Conservation (phyloP, 1,140 invertebrate species). For the Melitaea cinxia region DNA sequence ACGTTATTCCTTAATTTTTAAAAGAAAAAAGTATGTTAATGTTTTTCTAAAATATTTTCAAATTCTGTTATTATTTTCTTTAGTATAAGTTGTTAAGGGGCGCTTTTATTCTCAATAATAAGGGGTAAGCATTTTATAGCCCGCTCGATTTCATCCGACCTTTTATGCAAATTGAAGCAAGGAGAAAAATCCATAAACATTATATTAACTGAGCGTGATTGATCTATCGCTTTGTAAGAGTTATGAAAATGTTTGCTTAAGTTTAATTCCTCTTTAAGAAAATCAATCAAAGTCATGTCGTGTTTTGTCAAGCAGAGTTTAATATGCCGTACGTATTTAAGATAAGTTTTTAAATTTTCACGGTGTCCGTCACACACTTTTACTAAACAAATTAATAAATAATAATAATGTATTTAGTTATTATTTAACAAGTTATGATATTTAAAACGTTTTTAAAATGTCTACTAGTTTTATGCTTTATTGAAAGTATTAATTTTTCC, state of each 20-base stretch:
- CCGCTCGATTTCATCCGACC: slow-evolving; percentile 15
- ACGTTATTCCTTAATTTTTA: no score
- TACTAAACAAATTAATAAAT: no score
- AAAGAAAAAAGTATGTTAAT: no score
- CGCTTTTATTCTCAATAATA: slow-evolving; percentile 14
- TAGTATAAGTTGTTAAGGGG: neutral
- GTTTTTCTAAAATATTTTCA: no score
- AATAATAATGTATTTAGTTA: no score
- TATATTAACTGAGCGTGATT: slow-evolving; percentile 16
- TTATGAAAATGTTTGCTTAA: neutral
- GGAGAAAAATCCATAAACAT: slow-evolving; percentile 22
- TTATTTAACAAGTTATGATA: no score
- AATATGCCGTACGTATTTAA: no score
- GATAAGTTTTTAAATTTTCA: no score
- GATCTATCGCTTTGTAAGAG: slow-evolving; percentile 8
- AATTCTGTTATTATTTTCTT: neutral
- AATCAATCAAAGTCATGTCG: neutral
- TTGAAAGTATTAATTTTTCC: slow-evolving; percentile 27
- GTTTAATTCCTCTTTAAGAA: neutral
- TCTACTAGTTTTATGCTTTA: no score
- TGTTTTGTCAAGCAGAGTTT: no score
- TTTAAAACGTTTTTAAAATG: no score
- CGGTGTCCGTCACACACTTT: no score
- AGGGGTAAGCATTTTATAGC: slow-evolving; percentile 16
- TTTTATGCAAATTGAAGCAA: slow-evolving; percentile 28